Base-by-base conservation (phyloP, 2,888 invertebrate species). In the Drosophila mimetica region DNA sequence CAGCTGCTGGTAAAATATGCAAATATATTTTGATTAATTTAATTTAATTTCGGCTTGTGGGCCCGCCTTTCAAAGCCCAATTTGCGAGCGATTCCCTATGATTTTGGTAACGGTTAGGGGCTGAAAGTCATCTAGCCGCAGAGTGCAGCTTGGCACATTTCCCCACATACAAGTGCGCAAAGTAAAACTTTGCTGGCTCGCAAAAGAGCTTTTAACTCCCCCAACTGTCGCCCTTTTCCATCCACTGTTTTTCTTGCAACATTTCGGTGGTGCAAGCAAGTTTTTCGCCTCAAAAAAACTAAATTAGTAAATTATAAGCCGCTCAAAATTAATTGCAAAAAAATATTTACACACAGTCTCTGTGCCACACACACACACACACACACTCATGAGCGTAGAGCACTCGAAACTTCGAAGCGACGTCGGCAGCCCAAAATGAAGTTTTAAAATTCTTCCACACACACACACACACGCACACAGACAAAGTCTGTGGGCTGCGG, bases 281-380 rank as follows among this genome's bases (percentile, higher is more conserved):
- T 53, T 70, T 52, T 69, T 39, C 32, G 30, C 64, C 42, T n/a
- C 63, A 28, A 71, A 77, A 77, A 84, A 83, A 85, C 76, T 63
- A 85, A 85, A 85, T 85, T 86, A 85, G 88, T 88, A 85, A 88
- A 85, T 85, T 85, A 85, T 85, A 85, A 85, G 84, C 84, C 86
- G 84, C 88, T 85, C 84, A 88, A 88, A 85, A 88, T 85, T 85
- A 85, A 85, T 85, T 88, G 88, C 86, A 88, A 85, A 88, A 82
- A 85, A 88, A 85, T 85, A 88, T 85, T 86, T 85, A 88, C 84
- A 86, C 88, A 83, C 88, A 79, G 52, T 44, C 51, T 34, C 30
- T 13, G 28, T 5, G 30, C 52, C 36, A 20, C 63, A 11, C 37
- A 34, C 14, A 34, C 25, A 18, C 37, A 77, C 81, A 73, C 85